Conservation (phyloP, 2,797 vertebrate genomes). For the Mormyrops boulengeri region DNA sequence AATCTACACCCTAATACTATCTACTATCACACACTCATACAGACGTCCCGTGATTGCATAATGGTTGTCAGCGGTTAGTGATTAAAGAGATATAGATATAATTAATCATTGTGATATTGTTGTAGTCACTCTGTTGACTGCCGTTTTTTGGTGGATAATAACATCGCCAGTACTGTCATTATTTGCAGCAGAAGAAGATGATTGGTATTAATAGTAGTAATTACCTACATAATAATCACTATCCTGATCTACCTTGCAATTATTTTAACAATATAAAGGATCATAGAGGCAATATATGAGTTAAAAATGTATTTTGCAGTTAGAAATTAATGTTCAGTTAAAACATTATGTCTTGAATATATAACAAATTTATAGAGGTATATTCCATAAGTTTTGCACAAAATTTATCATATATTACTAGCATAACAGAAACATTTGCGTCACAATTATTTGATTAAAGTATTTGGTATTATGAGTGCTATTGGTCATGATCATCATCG, state of each 20-base stretch:
- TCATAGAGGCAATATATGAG: background rate
- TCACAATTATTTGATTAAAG: background rate
- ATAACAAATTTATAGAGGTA: background rate
- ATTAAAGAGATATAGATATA: constrained; percentile 13
- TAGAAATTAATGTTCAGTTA: background rate
- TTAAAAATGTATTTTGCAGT: background rate
- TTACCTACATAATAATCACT: constrained; percentile 9
- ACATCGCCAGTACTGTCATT: constrained; percentile 1
- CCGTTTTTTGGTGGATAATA: background rate
- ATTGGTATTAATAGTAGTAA: constrained; percentile 20
- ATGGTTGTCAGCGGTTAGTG: background rate
- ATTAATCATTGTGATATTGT: constrained; percentile 12
- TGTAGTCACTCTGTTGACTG: background rate
- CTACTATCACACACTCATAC: background rate
- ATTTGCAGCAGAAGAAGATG: background rate
- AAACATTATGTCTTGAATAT: background rate
- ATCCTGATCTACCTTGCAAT: constrained; percentile 4
- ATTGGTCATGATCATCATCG: background rate
- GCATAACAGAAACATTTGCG: background rate
- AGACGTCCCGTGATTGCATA: background rate
- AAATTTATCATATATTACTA: background rate
- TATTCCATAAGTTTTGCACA: background rate
- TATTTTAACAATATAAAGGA: background rate
- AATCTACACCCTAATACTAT: constrained; percentile 25
- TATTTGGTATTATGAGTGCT: background rate